A percentile compares a stretch with the other conserved stretches of the same genome.
phyloP scores from a whole-genome alignment of 2,113 vertebrate genomes.

The Dasypus novemcinctus region DNA sequence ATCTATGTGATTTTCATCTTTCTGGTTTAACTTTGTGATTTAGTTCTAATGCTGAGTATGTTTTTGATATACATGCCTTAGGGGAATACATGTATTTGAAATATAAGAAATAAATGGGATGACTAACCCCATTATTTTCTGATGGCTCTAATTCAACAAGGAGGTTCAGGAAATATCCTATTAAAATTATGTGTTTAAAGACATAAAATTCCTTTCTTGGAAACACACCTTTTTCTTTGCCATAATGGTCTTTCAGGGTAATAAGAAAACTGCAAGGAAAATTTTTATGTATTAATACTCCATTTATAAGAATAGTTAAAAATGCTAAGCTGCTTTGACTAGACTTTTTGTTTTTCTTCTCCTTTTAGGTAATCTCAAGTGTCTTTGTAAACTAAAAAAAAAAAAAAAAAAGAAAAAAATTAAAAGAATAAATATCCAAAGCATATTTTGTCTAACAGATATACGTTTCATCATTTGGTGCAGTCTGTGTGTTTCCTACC shows the following conservation, averaged over 20 bases:
- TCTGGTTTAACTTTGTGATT: background rate
- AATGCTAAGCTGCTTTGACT: constrained; percentile 42
- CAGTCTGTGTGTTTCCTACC: constrained; percentile 62
- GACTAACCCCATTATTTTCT: constrained; percentile 47
- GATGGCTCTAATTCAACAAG: constrained; percentile 31
- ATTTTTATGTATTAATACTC: constrained; percentile 37
- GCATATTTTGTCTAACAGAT: constrained; percentile 45
- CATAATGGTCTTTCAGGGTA: constrained; percentile 34
- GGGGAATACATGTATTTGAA: constrained; percentile 37
- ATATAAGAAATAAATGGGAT: constrained; percentile 16
- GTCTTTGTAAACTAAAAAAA: constrained; percentile 59
- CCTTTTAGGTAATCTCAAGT: constrained; percentile 60
- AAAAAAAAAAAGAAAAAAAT: constrained; percentile 56
- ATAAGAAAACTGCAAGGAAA: constrained; percentile 56
- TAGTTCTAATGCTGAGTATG: background rate
- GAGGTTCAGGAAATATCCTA: constrained; percentile 10
- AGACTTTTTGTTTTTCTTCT: constrained; percentile 50
- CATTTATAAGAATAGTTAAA: constrained; percentile 58
- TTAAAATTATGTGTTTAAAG: constrained; percentile 44
- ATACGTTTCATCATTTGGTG: constrained; percentile 36
- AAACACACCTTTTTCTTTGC: constrained; percentile 6
- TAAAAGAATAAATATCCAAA: constrained; percentile 29
- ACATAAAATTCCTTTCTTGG: constrained; percentile 62
- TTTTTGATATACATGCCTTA: constrained; percentile 3
- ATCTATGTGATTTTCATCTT: constrained; percentile 34